Evolutionary conservation across 2,113 vertebrate genomes (phyloP), one percentile per base, ranked within the genome.

Genomic region (Cyanoliseus patagonus): DNA sequence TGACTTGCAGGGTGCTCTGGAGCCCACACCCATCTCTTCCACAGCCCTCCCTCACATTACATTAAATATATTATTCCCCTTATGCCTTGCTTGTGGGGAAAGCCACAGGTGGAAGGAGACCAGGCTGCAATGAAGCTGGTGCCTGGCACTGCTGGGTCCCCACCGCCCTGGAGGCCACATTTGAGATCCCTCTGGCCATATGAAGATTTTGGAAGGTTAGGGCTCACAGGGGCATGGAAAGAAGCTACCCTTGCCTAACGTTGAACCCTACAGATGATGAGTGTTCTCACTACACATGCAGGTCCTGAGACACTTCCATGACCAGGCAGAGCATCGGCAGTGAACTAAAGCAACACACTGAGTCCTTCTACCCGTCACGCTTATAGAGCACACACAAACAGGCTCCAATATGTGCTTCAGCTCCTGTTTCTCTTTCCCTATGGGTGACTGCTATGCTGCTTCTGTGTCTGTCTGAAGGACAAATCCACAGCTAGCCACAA

Each of bases 21-120:
- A 66, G 39, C 51, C 57, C 44, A 44, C 0, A 1, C 24, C 28
- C 74, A 51, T 35, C 44, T 61, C 64, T 53, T 35, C 44, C 12
- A 47, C 44, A 47, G 33, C 39, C 31, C 19, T 64, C 49, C 57
- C 24, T 52, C 68, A 70, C 28, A 6, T 69, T 37, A 66, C 7
- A 24, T n/a, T 64, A 22, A 78, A 63, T 17, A 39, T 44, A 64
- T 30, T 67, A 68, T 44, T 75, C 39, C 20, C 20, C 35, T 46
- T 49, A 23, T 39, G 39, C 10, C 11, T 73, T 51, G 74, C 37
- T 30, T 78, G 24, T 52, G 31, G 23, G 19, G 20, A 90, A 64
- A 80, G 39, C 39, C 49, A 44, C 0, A 0, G 41, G 24, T 9
- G 6, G 8, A 80, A 35, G 55, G 74, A 75, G 20, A 28, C 8